Base-by-base conservation (phyloP, 2,113 vertebrate species). In the Brachirus orientalis region DNA sequence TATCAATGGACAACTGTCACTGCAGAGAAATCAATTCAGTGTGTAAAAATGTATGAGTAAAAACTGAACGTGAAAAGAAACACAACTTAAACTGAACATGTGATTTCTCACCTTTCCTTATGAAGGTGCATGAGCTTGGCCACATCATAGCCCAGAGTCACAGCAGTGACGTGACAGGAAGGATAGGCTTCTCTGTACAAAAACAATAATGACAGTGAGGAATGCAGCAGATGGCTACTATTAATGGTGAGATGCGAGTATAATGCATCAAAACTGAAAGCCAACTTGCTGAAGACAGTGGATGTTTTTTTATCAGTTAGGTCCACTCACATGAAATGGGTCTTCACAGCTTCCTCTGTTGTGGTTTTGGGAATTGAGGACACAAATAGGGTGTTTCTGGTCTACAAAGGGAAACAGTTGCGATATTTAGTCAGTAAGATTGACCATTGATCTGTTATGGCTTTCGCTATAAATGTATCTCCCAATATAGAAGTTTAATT, bases 171-270 rank as follows among this genome's bases (percentile, higher is more conserved):
- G 2, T 58, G 69, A 33, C 95, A 97, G 0, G 88, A 86, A 1
- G 96, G 96, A 51, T 99, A 99, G 0, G 96, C 97, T 44, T 96
- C 92, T 55, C 97, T 99, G 77, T 7, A 50, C 3, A 61, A 50
- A 87, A 62, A 48, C 28, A 81, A 9, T 9, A 17, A 10, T 12
- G 14, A 63, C 38, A 58, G 6, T 74, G 44, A 67, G 11, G 33
- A 60, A n/a, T 4, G 18, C 13, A 50, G 13, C 7, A 46, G 16
- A 17, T 38, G 28, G 41, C 12, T 16, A 8, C 10, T 38, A 36
- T 37, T 69, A 40, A 62, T 40, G 41, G 22, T 7, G 14, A 44
- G n/a, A 18, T 17, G 19, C n/a, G 19, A 36, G 16, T 8, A 3
- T 22, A 14, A 3, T 14, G 2, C 2, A n/a, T 28, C 1, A 41